Evolutionary conservation across 2,113 vertebrate genomes (phyloP), one percentile per base, ranked within the genome.

Genomic region (Pelecanoides urinatrix): DNA sequence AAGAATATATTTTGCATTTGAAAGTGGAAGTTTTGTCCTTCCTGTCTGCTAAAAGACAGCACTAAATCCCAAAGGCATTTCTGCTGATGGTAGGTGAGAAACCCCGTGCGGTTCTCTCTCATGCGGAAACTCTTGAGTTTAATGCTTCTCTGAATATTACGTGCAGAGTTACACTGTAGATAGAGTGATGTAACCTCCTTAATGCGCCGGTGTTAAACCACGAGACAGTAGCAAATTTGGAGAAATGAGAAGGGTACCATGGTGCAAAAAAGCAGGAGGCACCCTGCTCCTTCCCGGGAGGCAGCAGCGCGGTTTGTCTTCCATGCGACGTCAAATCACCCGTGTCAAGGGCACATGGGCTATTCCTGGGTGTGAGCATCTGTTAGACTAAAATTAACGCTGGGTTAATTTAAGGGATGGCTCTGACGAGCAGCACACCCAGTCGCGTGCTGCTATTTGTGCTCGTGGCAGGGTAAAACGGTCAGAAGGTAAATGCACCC

Each of bases 301-400:
- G 23, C 16, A 70, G 10, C 22, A 4, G 13, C 11, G 49, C 5
- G 11, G 15, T 27, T 86, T 0, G 11, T 26, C 8, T 8, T 9
- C 40, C 82, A 78, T 7, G 50, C 1, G 1, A 0, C n/a, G 5
- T 62, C 17, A 73, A 73, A 30, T 42, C 44, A 1, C 1, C 0
- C 6, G 0, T 30, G 21, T 72, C 29, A 5, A 55, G 56, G 38
- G 81, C 22, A 2, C 6, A 1, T 0, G 14, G 11, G 22, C 18
- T 65, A 2, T 5, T n/a, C 1, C 0, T 17, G 18, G 42, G 49
- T 34, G 13, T 63, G 38, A 72, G 72, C 47, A 4, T 20, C 22
- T 38, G 7, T 13, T 47, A 25, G 4, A 1, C 27, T 16, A 0
- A 23, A 56, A 9, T 66, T 34, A 58, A 23, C 17, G 2, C 10